Evolutionary conservation across 2,797 vertebrate genomes (phyloP), one percentile per base, ranked within the genome.

Genomic region (Ambastaia sidthimunki): DNA sequence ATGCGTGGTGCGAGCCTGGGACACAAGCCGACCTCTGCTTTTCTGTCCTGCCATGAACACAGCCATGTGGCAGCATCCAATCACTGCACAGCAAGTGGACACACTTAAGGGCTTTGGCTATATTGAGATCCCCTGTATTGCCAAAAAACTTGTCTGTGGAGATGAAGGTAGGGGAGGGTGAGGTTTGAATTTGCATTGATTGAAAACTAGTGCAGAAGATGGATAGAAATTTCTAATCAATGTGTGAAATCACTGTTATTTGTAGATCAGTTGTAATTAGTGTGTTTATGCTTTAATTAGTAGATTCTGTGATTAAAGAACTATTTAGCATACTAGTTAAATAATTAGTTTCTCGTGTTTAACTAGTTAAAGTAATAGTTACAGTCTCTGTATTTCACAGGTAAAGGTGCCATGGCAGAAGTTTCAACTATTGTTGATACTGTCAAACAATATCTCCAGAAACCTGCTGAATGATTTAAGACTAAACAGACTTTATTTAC

Each of bases 31-130:
- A 50, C 97, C 97, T 6, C 90, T 99, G 66, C 91, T 99, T 66
- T 99, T 99, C 93, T 99, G 97, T 84, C 96, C 98, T 0, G 97
- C 98, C 47, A 99, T 99, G 98, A 99, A 99, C 88, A 99, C 98
- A 0, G 93, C 94, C 69, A 99, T 99, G 98, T 99, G 98, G 97
- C 91, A 95, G 52, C 97, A 99, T 89, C 98, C 98, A 12, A 88
- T 99, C 85, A 98, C 98, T 0, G 91, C 92, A 3, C 93, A 79
- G 85, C 97, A 99, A 55, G 89, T 97, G 77, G 89, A 90, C 85
- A 94, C 82, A 67, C 94, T 99, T 16, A 94, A 91, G 78, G 88
- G 84, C 84, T 98, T 98, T 52, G 97, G 97, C 87, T 99, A 99
- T 54, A 68, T 85, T 0, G 98, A 99, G 91, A 92, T 99, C 82